Base-by-base conservation (phyloP, 2,888 invertebrate species). In the Philaethria dido region DNA sequence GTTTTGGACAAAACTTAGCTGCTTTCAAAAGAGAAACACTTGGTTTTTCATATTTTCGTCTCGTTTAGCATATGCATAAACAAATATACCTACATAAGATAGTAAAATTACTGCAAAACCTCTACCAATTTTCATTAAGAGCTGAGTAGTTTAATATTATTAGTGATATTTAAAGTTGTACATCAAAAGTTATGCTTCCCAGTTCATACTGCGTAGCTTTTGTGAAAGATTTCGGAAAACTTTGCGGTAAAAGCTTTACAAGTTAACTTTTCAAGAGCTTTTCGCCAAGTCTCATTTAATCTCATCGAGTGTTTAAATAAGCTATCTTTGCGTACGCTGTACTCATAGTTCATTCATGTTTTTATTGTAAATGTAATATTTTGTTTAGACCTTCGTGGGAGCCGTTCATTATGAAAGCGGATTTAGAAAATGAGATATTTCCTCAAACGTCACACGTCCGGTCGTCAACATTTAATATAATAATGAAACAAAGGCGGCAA, bases 401-500 rank as follows among this genome's bases (percentile, higher is more conserved):
- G 57, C 36, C 42, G 62, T 52, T 52, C 52, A 60, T 65, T 48
- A 60, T 63, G n/a, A 39, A 63, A 57, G 64, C 64, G 62, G 69
- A 64, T 62, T 67, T 73, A 69, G 69, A 72, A 70, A 72, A 71
- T 72, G 68, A 66, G 63, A 68, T 69, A 61, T 72, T 73, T 74
- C 68, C 73, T 71, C 69, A 44, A 69, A 59, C 66, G 64, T 59
- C 68, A 59, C 59, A 45, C 45, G 74, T 72, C 71, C 74, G 73
- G 70, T 73, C 72, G 75, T 74, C 73, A 74, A 76, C 78, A 73
- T 84, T 80, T 84, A 84, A 85, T 86, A 84, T 85, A 80, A 82
- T 84, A 82, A 81, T 78, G 82, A 81, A 86, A 85, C 84, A 85
- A 85, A 84, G 84, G 82, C 77, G 79, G 78, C 73, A 82, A 85